Percentiles rank a stretch among this genome's conserved stretches.
Evolutionary conservation across 2,888 invertebrate genomes (phyloP).

Genomic region (Scelioninae gen. 2): DNA sequence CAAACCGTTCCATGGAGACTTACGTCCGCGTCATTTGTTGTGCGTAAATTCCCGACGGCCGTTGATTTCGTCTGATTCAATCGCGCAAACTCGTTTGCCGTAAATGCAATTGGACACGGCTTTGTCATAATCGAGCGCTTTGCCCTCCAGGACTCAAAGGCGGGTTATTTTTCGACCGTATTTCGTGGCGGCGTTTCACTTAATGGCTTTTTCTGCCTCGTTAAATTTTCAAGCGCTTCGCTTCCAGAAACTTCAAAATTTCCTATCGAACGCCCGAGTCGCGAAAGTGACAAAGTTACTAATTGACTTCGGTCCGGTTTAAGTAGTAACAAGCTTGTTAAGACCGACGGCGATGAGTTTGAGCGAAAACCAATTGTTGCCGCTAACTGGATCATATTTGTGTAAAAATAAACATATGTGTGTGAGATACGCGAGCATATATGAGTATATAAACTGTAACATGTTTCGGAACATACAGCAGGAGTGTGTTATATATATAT

Average conservation of each 20-base stretch:
- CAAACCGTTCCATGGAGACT: too few species aligned
- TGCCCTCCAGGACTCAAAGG: neutral
- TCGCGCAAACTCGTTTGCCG: too few species aligned
- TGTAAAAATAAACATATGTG: neutral
- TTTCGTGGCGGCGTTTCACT: constrained; percentile 25
- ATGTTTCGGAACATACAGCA: too few species aligned
- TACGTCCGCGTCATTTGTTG: too few species aligned
- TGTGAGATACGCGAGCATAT: too few species aligned
- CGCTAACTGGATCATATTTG: too few species aligned
- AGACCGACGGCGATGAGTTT: constrained; percentile 13
- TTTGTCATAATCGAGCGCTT: constrained; percentile 19
- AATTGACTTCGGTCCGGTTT: constrained; percentile 33
- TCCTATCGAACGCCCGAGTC: constrained; percentile 5
- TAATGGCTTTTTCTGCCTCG: neutral
- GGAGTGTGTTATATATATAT: too few species aligned
- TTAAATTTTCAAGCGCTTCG: constrained; percentile 19
- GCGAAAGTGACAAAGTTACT: constrained; percentile 20
- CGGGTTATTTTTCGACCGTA: constrained; percentile 1
- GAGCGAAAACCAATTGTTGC: constrained; percentile 10
- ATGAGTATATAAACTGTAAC: too few species aligned
- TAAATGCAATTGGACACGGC: neutral
- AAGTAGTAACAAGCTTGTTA: constrained; percentile 23
- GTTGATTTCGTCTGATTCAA: too few species aligned
- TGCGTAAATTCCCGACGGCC: too few species aligned
- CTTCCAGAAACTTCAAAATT: constrained; percentile 2